A percentile compares a stretch with the other conserved stretches of the same genome.
phyloP scores from a whole-genome alignment of 2,113 vertebrate species.

The Catharus fuscescens region DNA sequence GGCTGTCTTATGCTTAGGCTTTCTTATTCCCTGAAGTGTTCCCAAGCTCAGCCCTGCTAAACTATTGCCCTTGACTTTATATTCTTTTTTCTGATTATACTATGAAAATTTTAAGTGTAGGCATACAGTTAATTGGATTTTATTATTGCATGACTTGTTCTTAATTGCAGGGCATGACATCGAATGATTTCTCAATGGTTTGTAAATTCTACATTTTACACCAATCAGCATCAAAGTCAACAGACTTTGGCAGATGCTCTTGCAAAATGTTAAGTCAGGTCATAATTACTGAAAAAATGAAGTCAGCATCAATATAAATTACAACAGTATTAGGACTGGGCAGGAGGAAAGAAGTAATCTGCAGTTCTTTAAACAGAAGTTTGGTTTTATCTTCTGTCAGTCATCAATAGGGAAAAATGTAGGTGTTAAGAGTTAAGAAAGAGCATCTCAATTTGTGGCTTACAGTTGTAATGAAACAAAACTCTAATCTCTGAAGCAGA shows the following conservation, averaged over 20 bases:
- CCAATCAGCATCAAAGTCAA: constrained; percentile 58
- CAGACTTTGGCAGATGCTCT: constrained; percentile 31
- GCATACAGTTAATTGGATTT: constrained; percentile 72
- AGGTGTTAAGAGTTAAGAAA: not conserved
- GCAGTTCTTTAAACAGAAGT: not conserved
- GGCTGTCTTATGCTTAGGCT: constrained; percentile 43
- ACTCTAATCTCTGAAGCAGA: not conserved
- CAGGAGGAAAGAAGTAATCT: not conserved
- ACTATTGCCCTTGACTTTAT: not conserved
- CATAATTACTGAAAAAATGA: constrained; percentile 48
- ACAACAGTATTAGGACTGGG: not conserved
- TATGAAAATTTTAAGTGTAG: constrained; percentile 48
- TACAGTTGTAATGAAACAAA: not conserved
- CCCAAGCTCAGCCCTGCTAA: not conserved
- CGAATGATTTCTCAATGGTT: constrained; percentile 60
- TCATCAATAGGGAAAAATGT: not conserved
- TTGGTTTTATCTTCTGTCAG: not conserved
- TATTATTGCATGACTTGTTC: constrained; percentile 70
- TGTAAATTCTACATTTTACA: constrained; percentile 59
- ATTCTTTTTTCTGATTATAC: constrained; percentile 12
- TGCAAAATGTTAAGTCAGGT: constrained; percentile 38
- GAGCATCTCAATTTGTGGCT: not conserved
- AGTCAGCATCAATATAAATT: constrained; percentile 1
- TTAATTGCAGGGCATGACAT: constrained; percentile 63
- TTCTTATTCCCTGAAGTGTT: not conserved